phyloP scores from a whole-genome alignment of 2,113 vertebrate species.

The Plotosus lineatus region DNA sequence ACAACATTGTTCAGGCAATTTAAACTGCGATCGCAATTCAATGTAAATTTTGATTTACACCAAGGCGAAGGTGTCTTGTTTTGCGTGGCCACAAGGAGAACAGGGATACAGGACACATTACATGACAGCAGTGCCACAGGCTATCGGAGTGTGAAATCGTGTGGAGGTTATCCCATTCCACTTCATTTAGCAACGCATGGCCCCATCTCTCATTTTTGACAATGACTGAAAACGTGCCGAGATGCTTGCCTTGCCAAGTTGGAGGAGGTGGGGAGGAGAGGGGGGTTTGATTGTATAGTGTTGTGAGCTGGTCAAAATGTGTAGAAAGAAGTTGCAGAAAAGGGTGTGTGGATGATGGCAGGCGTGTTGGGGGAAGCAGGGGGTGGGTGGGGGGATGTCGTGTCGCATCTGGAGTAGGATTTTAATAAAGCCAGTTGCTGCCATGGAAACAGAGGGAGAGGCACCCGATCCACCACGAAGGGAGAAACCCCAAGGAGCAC shows the following conservation, averaged over 20 bases:
- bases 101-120: constrained; percentile 13
- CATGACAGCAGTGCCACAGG: constrained; percentile 59
- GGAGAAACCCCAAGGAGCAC: constrained; percentile 51
- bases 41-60: constrained; percentile 36
- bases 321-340: constrained; percentile 31
- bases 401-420: constrained; percentile 63
- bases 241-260: constrained; percentile 42
- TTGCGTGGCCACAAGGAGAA: constrained; percentile 22
- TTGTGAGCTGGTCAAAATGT: constrained; percentile 31
- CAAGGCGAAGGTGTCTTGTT: constrained; percentile 31
- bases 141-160: constrained; percentile 73
- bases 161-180: constrained; percentile 71
- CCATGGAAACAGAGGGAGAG: constrained; percentile 76
- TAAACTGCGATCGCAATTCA: too few relatives aligned
- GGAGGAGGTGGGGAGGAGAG: constrained; percentile 32
- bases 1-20: constrained; percentile 33
- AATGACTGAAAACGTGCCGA: constrained; percentile 67
- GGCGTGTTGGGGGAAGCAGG: background rate
- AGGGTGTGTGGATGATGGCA: constrained; percentile 21
- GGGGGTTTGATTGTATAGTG: constrained; percentile 16
- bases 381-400: constrained; percentile 25
- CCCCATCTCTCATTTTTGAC: constrained; percentile 78
- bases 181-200: constrained; percentile 74
- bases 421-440: constrained; percentile 74
- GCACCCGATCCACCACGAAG: constrained; percentile 66